phyloP scores from a whole-genome alignment of 2,113 vertebrate species.

The Larimichthys polyactis region DNA sequence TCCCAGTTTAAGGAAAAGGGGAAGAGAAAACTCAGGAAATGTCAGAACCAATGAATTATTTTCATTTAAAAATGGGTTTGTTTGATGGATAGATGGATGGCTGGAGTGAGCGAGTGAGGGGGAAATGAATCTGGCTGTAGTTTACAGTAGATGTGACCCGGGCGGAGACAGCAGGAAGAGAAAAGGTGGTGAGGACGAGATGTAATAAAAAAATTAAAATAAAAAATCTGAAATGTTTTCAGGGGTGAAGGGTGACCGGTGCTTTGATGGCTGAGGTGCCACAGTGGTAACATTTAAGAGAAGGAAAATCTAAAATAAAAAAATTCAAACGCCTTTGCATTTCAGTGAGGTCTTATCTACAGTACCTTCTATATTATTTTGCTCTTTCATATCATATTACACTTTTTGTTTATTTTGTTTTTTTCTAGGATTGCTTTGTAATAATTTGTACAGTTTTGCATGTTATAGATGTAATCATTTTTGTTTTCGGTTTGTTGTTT shows the following conservation, averaged over 20 bases:
- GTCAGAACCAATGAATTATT: constrained; percentile 76
- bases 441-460: constrained; percentile 99
- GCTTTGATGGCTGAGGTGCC: constrained; percentile 53
- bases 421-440: constrained; percentile 92
- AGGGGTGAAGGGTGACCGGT: constrained; percentile 38
- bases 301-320: constrained; percentile 61
- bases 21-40: constrained; percentile 80
- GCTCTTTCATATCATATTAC: constrained; percentile 89
- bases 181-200: constrained; percentile 8
- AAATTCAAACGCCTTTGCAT: constrained; percentile 84
- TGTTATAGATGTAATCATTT: constrained; percentile 97
- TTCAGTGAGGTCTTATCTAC: constrained; percentile 89
- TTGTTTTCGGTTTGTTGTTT: constrained; percentile 85
- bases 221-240: neutral
- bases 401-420: constrained; percentile 78
- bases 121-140: constrained; percentile 10
- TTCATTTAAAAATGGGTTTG: constrained; percentile 46
- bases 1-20: constrained; percentile 45
- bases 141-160: constrained; percentile 38
- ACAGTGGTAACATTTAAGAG: constrained; percentile 41
- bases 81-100: neutral
- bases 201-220: neutral
- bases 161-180: constrained; percentile 26
- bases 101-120: constrained; percentile 11
- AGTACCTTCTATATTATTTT: constrained; percentile 91